Conservation (phyloP, 1,140 invertebrate genomes). For the Hyposmocoma kahamanoa region DNA sequence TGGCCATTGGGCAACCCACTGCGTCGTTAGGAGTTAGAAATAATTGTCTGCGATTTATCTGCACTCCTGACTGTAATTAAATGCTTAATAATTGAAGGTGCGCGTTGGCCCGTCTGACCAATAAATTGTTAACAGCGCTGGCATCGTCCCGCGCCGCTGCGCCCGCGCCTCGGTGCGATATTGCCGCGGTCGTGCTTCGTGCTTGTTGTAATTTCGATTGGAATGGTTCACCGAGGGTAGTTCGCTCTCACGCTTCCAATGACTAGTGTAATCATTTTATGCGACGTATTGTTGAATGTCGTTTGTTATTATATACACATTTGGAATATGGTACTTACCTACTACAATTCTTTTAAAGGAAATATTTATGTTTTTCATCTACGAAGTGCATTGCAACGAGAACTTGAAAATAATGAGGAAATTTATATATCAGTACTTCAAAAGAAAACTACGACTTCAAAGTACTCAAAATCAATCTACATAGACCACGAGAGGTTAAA, state of each 20-base stretch:
- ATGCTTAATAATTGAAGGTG: slow-evolving; percentile 54
- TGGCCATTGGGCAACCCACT: slow-evolving; percentile 42
- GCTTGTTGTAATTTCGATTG: slow-evolving; percentile 56
- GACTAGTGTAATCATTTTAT: slow-evolving; percentile 40
- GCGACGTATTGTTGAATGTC: slow-evolving; percentile 35
- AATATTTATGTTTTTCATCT: too few species aligned
- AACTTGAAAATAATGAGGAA: too few species aligned
- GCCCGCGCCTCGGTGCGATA: slow-evolving; percentile 29
- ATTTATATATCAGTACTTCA: too few species aligned
- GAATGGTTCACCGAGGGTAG: slow-evolving; percentile 47
- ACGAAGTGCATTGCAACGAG: too few species aligned
- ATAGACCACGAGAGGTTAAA: too few species aligned
- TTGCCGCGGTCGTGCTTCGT: slow-evolving; percentile 48
- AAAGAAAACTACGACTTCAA: too few species aligned
- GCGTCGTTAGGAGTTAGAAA: slow-evolving; percentile 44
- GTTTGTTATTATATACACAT: too few species aligned
- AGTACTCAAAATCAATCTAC: too few species aligned
- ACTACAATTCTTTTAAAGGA: too few species aligned
- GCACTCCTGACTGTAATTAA: slow-evolving; percentile 49
- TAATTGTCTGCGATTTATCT: slow-evolving; percentile 57
- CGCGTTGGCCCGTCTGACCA: slow-evolving; percentile 24
- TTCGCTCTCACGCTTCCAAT: slow-evolving; percentile 60
- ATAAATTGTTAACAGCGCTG: slow-evolving; percentile 50
- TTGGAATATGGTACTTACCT: too few species aligned
- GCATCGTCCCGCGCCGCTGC: slow-evolving; percentile 5